Conservation (phyloP, 2,888 invertebrate genomes). For the Drosophila pseudotakahashii region DNA sequence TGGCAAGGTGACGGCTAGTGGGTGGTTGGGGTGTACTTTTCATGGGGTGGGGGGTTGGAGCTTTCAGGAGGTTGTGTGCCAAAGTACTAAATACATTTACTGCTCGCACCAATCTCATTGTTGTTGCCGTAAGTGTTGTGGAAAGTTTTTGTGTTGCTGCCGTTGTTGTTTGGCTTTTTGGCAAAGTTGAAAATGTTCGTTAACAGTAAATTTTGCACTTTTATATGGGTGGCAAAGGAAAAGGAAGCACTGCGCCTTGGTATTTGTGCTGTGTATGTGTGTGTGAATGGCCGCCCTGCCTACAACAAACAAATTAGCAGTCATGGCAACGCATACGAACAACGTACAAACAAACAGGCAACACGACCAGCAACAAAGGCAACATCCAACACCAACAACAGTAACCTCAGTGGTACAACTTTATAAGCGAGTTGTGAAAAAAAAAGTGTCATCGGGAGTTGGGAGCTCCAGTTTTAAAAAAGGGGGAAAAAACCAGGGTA, state of each 20-base stretch:
- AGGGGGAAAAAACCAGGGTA: constrained; percentile 1
- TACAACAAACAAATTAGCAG: constrained; percentile 77
- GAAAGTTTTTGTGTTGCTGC: constrained; percentile 78
- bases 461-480: constrained; percentile 30
- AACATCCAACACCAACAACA: constrained; percentile 46
- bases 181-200: constrained; percentile 77
- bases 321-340: constrained; percentile 69
- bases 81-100: constrained; percentile 77
- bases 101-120: constrained; percentile 55
- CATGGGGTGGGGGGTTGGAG: constrained; percentile 3
- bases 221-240: constrained; percentile 28
- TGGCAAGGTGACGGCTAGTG: constrained; percentile 43
- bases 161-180: constrained; percentile 79
- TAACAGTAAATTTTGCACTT: constrained; percentile 78
- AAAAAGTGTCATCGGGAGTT: constrained; percentile 59
- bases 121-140: constrained; percentile 74
- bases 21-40: constrained; percentile 7
- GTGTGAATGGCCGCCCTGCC: constrained; percentile 72
- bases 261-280: background rate
- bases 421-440: constrained; percentile 67
- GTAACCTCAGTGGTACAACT: constrained; percentile 65
- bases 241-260: constrained; percentile 5
- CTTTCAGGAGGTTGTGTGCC: constrained; percentile 23
- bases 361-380: constrained; percentile 51
- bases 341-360: constrained; percentile 51